A percentile compares a stretch with the other conserved stretches of the same genome.
Evolutionary conservation across 2,113 vertebrate species (phyloP).

Genomic region (Boleophthalmus pectinirostris): DNA sequence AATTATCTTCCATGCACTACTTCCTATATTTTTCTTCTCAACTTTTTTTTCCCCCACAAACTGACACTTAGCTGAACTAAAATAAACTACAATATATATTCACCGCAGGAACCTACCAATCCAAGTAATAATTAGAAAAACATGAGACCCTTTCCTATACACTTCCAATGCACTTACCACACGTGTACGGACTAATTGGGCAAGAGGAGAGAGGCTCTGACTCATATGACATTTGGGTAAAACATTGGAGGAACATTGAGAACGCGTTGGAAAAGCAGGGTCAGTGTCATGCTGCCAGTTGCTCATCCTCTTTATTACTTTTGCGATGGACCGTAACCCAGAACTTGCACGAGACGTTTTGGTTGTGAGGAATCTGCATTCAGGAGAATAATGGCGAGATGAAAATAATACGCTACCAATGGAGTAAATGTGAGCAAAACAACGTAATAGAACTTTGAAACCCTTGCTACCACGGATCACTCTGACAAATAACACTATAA

Average conservation of each 20-base stretch:
- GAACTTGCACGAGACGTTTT: background rate
- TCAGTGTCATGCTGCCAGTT: background rate
- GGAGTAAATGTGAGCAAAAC: background rate
- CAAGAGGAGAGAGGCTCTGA: background rate
- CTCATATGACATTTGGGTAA: background rate
- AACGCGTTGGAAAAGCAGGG: background rate
- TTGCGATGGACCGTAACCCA: constrained; percentile 1
- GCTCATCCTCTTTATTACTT: constrained; percentile 6
- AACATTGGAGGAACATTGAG: background rate
- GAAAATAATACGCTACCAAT: background rate
- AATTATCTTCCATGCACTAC: too few species aligned
- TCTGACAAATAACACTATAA: background rate
- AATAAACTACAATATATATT: too few species aligned
- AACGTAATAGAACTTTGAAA: background rate
- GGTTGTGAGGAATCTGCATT: background rate
- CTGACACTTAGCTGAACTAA: too few species aligned
- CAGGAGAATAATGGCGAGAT: background rate
- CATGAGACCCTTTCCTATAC: too few species aligned
- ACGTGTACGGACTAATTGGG: background rate
- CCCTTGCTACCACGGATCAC: background rate
- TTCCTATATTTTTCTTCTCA: too few species aligned
- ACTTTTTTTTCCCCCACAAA: too few species aligned
- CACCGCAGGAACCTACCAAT: too few species aligned
- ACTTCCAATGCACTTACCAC: background rate
- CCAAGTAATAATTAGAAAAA: too few species aligned